Evolutionary conservation across 92 coral and sea anemone genomes (phyloP), one percentile per base, ranked within the genome.

Genomic region (Phenganax stokvisi): DNA sequence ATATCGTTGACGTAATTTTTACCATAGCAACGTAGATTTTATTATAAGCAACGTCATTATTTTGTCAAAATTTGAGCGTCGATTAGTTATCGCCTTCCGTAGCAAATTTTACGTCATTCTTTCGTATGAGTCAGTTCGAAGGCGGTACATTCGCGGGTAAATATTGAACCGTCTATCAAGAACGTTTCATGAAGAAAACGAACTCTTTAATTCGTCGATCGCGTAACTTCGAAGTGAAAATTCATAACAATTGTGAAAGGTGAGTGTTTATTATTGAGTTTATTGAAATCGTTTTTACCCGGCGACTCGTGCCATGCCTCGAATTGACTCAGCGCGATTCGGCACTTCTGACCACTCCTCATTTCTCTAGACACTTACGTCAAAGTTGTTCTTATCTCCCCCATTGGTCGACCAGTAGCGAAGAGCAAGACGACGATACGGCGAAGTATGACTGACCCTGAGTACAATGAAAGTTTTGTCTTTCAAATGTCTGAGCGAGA

Each of bases 371-470:
- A 96, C 92, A 87, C 99, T 74, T 96, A 96, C 86, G 99, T 96
- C 85, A 92, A 96, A 87, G 97, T 96, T 77, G 91, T 93, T 84
- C 85, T 96, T 82, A 92, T 96, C 31, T 90, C 97, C 17, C 87
- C 99, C 62, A 84, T 97, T 82, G 99, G 97, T 83, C 92, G 92
- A 85, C 92, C 92, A 72, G 99, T 90, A 59, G 99, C 99, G 66
- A 92, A 92, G 89, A 96, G 99, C 80, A 96, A 96, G 87, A 96
- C 99, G 11, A 96, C 99, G 70, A 96, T 96, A 77, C 87, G 99
- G 80, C 90, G 92, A 88, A 96, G 92, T 83, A 96, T 96, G 99
- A 93, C 92, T 8, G 99, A 96, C 76, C 99, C 99, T 7, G 99
- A 96, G 79, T 96, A 96, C 91, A 96, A 96, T 80, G 99, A 96